Conservation (phyloP, 2,113 vertebrate species). For the Cyanoramphus novaezelandiae region DNA sequence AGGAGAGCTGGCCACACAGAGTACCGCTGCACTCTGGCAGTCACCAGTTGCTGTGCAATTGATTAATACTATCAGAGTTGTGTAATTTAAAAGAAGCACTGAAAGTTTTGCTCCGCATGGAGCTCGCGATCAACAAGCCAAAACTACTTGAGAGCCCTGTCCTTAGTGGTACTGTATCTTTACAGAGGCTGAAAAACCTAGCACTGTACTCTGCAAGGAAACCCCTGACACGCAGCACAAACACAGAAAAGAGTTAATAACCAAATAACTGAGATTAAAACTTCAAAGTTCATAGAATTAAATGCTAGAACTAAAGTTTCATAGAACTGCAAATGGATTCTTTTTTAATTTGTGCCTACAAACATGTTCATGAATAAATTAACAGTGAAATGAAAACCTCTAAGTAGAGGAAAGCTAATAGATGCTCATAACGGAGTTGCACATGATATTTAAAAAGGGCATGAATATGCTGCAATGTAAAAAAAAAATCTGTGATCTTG, state of each 20-base stretch:
- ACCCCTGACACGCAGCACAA: background rate
- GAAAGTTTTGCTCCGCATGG: background rate
- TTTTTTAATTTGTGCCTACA: background rate
- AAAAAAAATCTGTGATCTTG: background rate
- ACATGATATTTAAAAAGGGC: background rate
- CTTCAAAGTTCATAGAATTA: background rate
- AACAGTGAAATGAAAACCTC: background rate
- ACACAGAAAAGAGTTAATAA: background rate
- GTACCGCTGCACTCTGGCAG: background rate
- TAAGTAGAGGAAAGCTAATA: background rate
- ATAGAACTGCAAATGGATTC: background rate
- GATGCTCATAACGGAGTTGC: background rate
- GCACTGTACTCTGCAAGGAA: fast-evolving
- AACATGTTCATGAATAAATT: background rate
- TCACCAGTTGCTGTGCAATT: background rate
- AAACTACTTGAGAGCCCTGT: background rate
- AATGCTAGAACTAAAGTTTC: background rate
- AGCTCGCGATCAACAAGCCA: background rate
- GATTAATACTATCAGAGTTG: background rate
- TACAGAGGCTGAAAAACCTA: background rate
- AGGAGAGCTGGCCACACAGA: background rate
- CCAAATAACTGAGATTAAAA: background rate
- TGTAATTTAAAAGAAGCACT: background rate
- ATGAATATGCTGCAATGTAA: fast-evolving
- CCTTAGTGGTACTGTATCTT: background rate